These are phyloP conservation scores for Gisinianus flammeolus DNA, from an alignment of 2,888 invertebrate species.

Conservation along the genomic window DNA sequence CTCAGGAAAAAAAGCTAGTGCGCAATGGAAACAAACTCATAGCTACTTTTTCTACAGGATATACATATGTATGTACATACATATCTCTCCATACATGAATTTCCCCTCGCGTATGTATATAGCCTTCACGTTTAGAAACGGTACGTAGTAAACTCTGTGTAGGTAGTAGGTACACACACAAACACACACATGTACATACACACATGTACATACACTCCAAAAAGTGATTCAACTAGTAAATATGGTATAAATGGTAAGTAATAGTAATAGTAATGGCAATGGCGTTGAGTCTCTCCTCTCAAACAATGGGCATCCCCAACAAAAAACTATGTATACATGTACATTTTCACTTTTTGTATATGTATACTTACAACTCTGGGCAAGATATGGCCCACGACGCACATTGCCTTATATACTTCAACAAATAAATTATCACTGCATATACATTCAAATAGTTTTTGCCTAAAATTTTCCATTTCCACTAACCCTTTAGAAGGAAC, in stretches of 20 bases:
- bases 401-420: not conserved
- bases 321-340: not conserved
- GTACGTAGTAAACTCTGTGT: not conserved
- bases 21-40: not conserved
- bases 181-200: not conserved
- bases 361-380: not conserved
- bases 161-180: not conserved
- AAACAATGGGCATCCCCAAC: not conserved
- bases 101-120: not conserved
- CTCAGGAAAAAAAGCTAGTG: not conserved
- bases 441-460: not conserved
- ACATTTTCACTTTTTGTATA: not conserved
- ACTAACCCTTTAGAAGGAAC: not conserved
- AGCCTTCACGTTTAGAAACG: not conserved
- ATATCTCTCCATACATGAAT: not conserved
- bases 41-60: too few species aligned
- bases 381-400: not conserved
- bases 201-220: not conserved
- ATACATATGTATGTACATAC: slow-evolving; percentile 8
- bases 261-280: too few species aligned
- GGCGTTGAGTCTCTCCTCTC: too few species aligned
- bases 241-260: too few species aligned
- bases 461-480: not conserved
- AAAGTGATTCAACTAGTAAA: not conserved
- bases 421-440: not conserved